phyloP scores from a whole-genome alignment of 2,888 invertebrate genomes.

The Epinotia nisella region DNA sequence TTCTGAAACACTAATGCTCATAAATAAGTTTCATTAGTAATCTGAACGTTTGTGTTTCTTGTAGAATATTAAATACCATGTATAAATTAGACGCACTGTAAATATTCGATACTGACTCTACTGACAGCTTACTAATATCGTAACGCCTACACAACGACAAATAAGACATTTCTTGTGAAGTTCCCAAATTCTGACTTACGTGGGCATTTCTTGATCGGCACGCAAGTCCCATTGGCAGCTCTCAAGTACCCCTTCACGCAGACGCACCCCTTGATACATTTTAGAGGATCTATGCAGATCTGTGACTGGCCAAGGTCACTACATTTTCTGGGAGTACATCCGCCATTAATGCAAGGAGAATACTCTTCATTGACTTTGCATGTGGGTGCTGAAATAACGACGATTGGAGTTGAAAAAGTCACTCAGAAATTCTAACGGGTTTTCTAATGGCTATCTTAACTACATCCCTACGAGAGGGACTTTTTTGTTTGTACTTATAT shows the following conservation, averaged over 20 bases:
- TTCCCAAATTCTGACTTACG: background rate
- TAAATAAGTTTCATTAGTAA: no score
- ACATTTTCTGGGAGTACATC: constrained; percentile 56
- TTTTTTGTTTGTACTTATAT: no score
- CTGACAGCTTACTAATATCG: no score
- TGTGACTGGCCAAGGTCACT: constrained; percentile 53
- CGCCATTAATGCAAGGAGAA: constrained; percentile 56
- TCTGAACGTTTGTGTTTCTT: no score
- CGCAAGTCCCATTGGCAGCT: constrained; percentile 54
- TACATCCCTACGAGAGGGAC: no score
- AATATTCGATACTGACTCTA: no score
- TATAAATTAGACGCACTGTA: no score
- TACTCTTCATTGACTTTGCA: constrained; percentile 28
- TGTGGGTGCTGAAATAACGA: constrained; percentile 8
- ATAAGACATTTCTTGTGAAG: no score
- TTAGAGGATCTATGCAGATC: constrained; percentile 50
- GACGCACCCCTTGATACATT: constrained; percentile 58
- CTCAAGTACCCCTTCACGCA: constrained; percentile 56
- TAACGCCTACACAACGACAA: no score
- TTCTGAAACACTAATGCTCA: no score
- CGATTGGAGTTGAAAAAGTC: background rate
- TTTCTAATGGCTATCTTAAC: background rate
- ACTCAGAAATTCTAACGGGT: background rate
- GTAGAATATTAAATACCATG: background rate
- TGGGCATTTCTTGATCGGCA: constrained; percentile 53